Evolutionary conservation across 2,113 vertebrate genomes (phyloP).

Genomic region (Aramus guarauna): DNA sequence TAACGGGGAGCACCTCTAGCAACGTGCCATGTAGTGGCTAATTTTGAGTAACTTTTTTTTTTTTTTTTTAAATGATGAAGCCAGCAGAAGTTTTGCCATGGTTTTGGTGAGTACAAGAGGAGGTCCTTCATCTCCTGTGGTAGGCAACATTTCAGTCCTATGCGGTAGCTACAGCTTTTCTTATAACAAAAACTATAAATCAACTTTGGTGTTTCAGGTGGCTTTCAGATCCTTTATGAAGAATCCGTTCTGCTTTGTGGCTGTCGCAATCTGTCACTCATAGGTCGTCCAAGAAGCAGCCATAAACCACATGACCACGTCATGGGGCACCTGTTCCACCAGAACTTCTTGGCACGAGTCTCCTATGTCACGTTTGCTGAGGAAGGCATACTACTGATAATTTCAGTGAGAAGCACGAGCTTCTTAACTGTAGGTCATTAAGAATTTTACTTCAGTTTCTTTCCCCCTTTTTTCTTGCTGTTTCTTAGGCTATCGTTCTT

Average conservation of each 20-base stretch:
- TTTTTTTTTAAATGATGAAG: neutral
- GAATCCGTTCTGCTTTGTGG: neutral
- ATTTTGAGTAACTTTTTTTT: neutral
- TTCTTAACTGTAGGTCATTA: neutral
- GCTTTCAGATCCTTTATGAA: neutral
- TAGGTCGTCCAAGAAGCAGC: neutral
- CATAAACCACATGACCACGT: neutral
- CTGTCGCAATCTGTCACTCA: neutral
- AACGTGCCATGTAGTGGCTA: neutral
- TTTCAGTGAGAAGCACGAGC: neutral
- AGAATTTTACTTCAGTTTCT: neutral
- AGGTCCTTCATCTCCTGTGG: neutral
- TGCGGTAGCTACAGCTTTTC: neutral
- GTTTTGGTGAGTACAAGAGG: neutral
- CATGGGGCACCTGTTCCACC: neutral
- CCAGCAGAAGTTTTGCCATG: neutral
- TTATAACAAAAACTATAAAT: neutral
- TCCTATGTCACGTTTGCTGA: neutral
- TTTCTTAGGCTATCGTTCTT: neutral
- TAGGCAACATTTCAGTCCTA: neutral
- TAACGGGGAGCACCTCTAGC: neutral
- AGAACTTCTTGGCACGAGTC: neutral
- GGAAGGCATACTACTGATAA: neutral
- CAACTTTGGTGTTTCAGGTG: neutral
- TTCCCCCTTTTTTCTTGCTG: neutral